Percentiles rank a stretch among this genome's conserved stretches.
Conservation (phyloP, 2,888 invertebrate species). For the Teleiodes luculella region DNA sequence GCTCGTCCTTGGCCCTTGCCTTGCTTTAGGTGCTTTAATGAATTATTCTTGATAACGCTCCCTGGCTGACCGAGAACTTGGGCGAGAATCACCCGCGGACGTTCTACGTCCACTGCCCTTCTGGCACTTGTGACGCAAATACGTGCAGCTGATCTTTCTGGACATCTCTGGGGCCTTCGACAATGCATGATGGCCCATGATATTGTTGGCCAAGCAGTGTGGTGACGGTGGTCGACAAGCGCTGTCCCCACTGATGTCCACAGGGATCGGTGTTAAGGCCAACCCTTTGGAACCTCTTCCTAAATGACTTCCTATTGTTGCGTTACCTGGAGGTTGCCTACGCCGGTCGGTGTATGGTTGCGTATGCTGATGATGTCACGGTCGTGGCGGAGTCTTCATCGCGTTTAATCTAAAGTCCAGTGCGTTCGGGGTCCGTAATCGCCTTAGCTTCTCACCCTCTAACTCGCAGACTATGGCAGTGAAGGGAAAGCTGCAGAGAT, state of each 20-base stretch:
- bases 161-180: constrained; percentile 40
- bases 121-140: constrained; percentile 6
- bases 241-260: not conserved
- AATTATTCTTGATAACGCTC: constrained; percentile 1
- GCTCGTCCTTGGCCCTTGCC: constrained; percentile 20
- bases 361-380: constrained; percentile 32
- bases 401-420: too few relatives aligned
- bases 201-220: not conserved
- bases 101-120: not conserved
- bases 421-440: too few relatives aligned
- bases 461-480: too few relatives aligned
- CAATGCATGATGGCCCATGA: constrained; percentile 33
- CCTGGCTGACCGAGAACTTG: constrained; percentile 22
- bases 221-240: constrained; percentile 13
- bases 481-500: too few relatives aligned
- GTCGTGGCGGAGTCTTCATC: constrained; percentile 19
- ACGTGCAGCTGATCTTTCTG: constrained; percentile 26
- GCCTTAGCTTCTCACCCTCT: too few relatives aligned
- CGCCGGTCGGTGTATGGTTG: constrained; percentile 19
- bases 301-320: constrained; percentile 27
- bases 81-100: constrained; percentile 22
- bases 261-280: constrained; percentile 22
- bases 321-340: constrained; percentile 21
- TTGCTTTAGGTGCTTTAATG: constrained; percentile 18
- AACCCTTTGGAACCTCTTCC: constrained; percentile 12